phyloP scores from a whole-genome alignment of 2,888 invertebrate genomes.

The Slavum lentiscoides region DNA sequence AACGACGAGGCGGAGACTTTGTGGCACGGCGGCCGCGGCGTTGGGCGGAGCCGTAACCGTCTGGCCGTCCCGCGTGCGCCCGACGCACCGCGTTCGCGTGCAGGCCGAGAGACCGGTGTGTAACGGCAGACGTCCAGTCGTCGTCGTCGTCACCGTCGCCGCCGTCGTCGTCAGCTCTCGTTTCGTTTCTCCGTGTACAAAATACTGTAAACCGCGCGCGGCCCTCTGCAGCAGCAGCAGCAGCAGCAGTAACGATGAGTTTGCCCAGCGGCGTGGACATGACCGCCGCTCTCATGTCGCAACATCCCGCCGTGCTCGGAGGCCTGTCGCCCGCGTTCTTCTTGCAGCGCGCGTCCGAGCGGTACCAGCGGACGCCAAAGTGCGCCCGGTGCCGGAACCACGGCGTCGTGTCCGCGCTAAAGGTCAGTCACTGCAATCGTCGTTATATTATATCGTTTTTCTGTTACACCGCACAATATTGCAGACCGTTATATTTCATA shows the following conservation, averaged over 20 bases:
- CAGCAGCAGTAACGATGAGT: slow-evolving; percentile 69
- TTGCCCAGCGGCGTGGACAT: slow-evolving; percentile 84
- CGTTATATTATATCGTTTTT: too few relatives aligned
- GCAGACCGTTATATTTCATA: too few relatives aligned
- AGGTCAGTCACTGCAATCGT: slow-evolving; percentile 59
- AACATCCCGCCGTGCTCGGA: slow-evolving; percentile 71
- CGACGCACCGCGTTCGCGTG: background rate
- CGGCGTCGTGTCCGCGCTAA: slow-evolving; percentile 93
- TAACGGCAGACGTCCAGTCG: too few relatives aligned
- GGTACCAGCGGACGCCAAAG: slow-evolving; percentile 95
- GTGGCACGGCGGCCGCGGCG: background rate
- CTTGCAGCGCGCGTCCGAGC: slow-evolving; percentile 82
- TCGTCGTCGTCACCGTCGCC: slow-evolving; percentile 69
- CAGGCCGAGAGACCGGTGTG: too few relatives aligned
- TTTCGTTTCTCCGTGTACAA: background rate
- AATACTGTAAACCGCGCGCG: too few relatives aligned
- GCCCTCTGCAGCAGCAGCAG: too few relatives aligned
- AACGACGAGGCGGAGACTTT: slow-evolving; percentile 18
- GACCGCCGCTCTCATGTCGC: slow-evolving; percentile 77
- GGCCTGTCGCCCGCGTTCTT: slow-evolving; percentile 83
- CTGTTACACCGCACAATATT: too few relatives aligned
- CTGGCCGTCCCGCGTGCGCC: background rate
- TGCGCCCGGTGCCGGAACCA: slow-evolving; percentile 97
- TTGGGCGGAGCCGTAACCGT: slow-evolving; percentile 8
- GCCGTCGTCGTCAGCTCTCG: slow-evolving; percentile 66